Evolutionary conservation across 2,888 invertebrate species (phyloP), one percentile per base, ranked within the genome.

Genomic region (Entomobrya multifasciata): DNA sequence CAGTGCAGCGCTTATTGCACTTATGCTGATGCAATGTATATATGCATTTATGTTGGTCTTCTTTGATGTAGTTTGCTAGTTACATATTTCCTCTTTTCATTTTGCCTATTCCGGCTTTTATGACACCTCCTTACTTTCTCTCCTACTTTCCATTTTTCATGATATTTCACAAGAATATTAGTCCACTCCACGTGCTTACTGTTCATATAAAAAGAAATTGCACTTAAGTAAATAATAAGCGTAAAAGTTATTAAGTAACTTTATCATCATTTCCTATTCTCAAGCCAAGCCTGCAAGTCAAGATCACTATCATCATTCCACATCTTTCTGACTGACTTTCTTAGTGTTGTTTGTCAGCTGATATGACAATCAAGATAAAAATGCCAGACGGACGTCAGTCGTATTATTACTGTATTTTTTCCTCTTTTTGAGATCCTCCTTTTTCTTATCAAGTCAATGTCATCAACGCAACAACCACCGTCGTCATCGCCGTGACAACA

Each of bases 41-140:
- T n/a, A n/a, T n/a, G n/a, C n/a, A n/a, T n/a, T n/a, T n/a, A n/a
- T n/a, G n/a, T n/a, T n/a, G n/a, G n/a, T n/a, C n/a, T n/a, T n/a
- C n/a, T n/a, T n/a, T n/a, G n/a, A n/a, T n/a, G n/a, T n/a, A n/a
- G n/a, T n/a, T n/a, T n/a, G n/a, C n/a, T n/a, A n/a, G n/a, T n/a
- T 41, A 20, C 22, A 22, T 47, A 49, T 72, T 72, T 72, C 72
- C 52, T 52, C 27, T n/a, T 10, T 25, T 72, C 72, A 49, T 72
- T 11, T 52, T 72, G 47, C 36, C 49, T n/a, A 41, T 84, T 67
- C 55, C 65, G 80, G 57, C 74, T 74, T n/a, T 86, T 74, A 86
- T 78, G 80, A 86, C 86, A 86, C 86, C 79, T 79, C 49, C 52
- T 52, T n/a, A 49, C n/a, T n/a, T n/a, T n/a, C n/a, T n/a, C n/a